Percentiles rank a stretch among this genome's conserved stretches.
These are phyloP conservation scores for Drosophila fungiperda DNA, from an alignment of 2,888 invertebrate species.

Conservation along the genomic window DNA sequence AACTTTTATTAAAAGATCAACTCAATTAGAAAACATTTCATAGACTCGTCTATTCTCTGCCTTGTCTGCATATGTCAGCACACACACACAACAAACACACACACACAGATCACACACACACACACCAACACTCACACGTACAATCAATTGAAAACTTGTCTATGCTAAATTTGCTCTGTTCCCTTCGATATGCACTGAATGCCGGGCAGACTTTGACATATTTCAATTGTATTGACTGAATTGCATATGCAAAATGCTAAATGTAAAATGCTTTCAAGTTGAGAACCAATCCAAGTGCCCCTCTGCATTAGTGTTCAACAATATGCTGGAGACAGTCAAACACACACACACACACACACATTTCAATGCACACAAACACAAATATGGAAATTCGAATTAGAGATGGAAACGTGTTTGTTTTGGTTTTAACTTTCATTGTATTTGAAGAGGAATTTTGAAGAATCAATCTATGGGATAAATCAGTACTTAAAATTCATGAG, in stretches of 20 bases:
- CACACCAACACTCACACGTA: neutral
- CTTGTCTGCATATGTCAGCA: conserved; percentile 7
- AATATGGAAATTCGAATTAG: neutral
- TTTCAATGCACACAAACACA: conserved; percentile 9
- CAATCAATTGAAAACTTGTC: conserved; percentile 34
- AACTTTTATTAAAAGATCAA: conserved; percentile 10
- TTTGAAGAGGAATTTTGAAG: neutral
- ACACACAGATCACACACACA: neutral
- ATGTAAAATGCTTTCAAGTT: conserved; percentile 28
- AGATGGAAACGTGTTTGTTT: conserved; percentile 3
- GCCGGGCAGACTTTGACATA: conserved; percentile 26
- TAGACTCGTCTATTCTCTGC: neutral
- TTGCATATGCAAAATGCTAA: conserved; percentile 53
- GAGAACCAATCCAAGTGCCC: conserved; percentile 12
- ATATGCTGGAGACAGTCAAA: conserved; percentile 20
- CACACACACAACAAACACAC: neutral
- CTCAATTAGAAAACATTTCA: conserved; percentile 27
- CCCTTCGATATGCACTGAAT: neutral
- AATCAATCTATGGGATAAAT: neutral
- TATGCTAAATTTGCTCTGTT: conserved; percentile 35
- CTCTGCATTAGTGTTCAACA: conserved; percentile 24
- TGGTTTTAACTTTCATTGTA: neutral
- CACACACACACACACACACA: neutral
- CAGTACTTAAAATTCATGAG: neutral
- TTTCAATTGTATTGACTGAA: conserved; percentile 1